Evolutionary conservation across 2,888 invertebrate species (phyloP), one percentile per base, ranked within the genome.

Genomic region (Polymixis flavicincta): DNA sequence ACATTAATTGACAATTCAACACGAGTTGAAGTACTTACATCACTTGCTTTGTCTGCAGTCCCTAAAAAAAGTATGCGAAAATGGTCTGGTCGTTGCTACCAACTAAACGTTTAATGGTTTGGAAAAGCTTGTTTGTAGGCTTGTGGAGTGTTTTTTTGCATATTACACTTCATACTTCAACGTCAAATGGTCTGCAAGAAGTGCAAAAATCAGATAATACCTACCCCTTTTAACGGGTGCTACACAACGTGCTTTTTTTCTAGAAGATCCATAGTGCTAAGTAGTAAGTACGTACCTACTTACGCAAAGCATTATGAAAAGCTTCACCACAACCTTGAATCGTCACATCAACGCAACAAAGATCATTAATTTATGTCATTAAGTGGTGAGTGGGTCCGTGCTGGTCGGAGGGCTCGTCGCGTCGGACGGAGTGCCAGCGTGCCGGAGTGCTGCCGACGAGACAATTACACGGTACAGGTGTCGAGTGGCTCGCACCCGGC

Each of bases 391-490:
- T 37, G 64, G 48, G 32, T 57, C 13, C 17, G 64, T 14, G 25
- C 8, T 25, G 60, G 55, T 37, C 9, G 37, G 13, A 1, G 32
- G 8, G 60, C 22, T 54, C 13, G 59, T 6, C 25, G 7, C 25
- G 50, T 9, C 61, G 22, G 52, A 2, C 32, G 76, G 45, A 60
- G 61, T 72, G 72, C 5, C 19, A 17, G 63, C 22, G 71, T 50
- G 65, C 54, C 28, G 32, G 69, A 78, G 77, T 75, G 69, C 54
- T 59, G 84, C 85, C 82, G 88, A 88, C 87, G 87, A 88, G 86
- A 89, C 91, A 90, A 90, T 91, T 91, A 90, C 86, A 82, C 83
- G 87, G 84, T 76, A 81, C 89, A 91, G 91, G 91, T 90, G 91
- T 90, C 89, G 84, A 92, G 91, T 89, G 89, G 81, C 85, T 79